Evolutionary conservation across 92 coral and sea anemone species (phyloP).

Genomic region (Chrysogorgia sp.): DNA sequence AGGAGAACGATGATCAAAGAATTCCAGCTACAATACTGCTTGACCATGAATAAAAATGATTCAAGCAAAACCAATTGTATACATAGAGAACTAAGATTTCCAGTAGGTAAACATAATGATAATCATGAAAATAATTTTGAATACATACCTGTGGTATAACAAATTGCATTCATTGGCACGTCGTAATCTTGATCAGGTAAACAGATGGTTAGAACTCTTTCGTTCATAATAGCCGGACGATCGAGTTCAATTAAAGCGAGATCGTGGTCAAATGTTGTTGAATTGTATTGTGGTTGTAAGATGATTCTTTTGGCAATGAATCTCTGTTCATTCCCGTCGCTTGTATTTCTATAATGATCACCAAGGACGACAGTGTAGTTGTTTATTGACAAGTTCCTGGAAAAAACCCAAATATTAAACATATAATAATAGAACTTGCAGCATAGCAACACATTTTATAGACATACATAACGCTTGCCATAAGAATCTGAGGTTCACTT

Average conservation of each 20-base stretch:
- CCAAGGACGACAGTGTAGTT: slow-evolving; percentile 30
- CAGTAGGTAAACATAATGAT: neutral
- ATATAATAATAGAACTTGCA: no score
- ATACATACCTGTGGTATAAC: neutral
- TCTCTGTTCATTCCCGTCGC: slow-evolving; percentile 46
- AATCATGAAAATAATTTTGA: no score
- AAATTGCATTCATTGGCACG: neutral
- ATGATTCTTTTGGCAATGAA: slow-evolving; percentile 25
- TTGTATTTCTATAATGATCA: slow-evolving; percentile 30
- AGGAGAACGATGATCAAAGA: no score
- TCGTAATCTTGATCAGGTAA: slow-evolving; percentile 14
- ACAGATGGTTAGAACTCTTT: slow-evolving; percentile 28
- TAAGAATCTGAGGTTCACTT: no score
- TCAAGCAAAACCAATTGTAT: neutral
- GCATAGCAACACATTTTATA: no score
- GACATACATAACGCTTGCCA: no score
- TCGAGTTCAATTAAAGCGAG: slow-evolving; percentile 42
- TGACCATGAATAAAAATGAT: no score
- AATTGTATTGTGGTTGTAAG: slow-evolving; percentile 6
- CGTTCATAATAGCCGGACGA: slow-evolving; percentile 39
- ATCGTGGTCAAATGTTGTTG: slow-evolving; percentile 9
- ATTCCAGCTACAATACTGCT: no score
- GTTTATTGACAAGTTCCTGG: neutral
- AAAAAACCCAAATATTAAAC: neutral
- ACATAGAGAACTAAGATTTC: neutral